Percentiles rank a stretch among this genome's conserved stretches.
Evolutionary conservation across 1,140 invertebrate genomes (phyloP).

Genomic region (Mylabris phalerata): DNA sequence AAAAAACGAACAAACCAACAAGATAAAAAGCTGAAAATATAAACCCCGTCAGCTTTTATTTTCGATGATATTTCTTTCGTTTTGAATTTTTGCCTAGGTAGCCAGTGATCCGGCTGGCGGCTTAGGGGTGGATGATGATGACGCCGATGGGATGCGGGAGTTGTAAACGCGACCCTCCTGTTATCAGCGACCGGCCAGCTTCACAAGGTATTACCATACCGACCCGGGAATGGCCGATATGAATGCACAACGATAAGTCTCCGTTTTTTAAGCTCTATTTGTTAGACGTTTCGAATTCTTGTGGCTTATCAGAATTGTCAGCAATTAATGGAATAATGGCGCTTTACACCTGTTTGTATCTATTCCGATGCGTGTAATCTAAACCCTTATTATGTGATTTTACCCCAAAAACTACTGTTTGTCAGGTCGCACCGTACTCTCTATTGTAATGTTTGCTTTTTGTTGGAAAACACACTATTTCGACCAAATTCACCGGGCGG

Average conservation of each 20-base stretch:
- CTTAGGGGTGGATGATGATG: conserved; percentile 12
- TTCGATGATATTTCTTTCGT: too few species aligned
- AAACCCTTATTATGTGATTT: conserved; percentile 33
- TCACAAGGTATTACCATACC: conserved; percentile 40
- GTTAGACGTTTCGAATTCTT: neutral
- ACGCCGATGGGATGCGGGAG: neutral
- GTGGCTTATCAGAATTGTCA: neutral
- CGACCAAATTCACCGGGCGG: conserved; percentile 32
- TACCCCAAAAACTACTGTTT: conserved; percentile 26
- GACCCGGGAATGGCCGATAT: conserved; percentile 40
- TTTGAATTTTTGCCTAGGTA: conserved; percentile 6
- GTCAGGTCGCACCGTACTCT: neutral
- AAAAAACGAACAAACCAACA: too few species aligned
- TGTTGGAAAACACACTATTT: conserved; percentile 30
- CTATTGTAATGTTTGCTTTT: conserved; percentile 19
- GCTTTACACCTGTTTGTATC: neutral
- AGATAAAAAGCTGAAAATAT: too few species aligned
- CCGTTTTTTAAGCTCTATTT: neutral
- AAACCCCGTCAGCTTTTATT: too few species aligned
- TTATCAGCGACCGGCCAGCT: conserved; percentile 43
- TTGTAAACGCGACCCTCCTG: conserved; percentile 34
- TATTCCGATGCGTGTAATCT: conserved; percentile 29
- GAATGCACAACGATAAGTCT: conserved; percentile 10
- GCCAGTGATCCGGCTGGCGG: conserved; percentile 14
- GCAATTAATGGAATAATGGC: neutral